phyloP scores from a whole-genome alignment of 2,888 invertebrate genomes.

The Brachypterus glaber region DNA sequence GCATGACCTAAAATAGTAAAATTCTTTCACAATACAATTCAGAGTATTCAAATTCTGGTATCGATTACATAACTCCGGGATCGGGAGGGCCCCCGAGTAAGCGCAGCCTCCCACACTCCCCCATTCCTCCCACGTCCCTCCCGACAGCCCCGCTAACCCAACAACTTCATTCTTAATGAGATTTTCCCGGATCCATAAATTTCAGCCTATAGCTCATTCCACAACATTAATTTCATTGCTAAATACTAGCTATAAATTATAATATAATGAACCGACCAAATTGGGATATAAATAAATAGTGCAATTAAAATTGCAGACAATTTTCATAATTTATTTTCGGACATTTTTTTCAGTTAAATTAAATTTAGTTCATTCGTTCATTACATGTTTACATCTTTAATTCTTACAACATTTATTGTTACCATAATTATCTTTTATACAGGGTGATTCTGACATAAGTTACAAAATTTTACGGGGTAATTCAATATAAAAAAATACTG shows the following conservation, averaged over 20 bases:
- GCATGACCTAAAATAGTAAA: conserved; percentile 23
- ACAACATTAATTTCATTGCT: conserved; percentile 44
- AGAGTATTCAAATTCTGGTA: conserved; percentile 34
- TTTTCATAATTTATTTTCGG: conserved; percentile 17
- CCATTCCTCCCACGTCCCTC: conserved; percentile 13
- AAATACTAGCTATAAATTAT: conserved; percentile 43
- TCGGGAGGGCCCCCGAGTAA: conserved; percentile 5
- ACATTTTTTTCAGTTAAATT: too few relatives aligned
- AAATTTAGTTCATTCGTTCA: too few relatives aligned
- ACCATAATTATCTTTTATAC: too few relatives aligned
- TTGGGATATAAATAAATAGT: conserved; percentile 39
- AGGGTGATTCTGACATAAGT: too few relatives aligned
- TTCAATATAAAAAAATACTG: too few relatives aligned
- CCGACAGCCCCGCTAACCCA: conserved; percentile 26
- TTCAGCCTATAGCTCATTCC: conserved; percentile 43
- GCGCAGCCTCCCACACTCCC: conserved; percentile 16
- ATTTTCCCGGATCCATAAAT: conserved; percentile 45
- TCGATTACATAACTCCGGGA: conserved; percentile 32
- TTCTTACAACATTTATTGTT: too few relatives aligned
- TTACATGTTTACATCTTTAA: too few relatives aligned
- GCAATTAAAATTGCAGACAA: conserved; percentile 33
- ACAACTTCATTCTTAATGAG: conserved; percentile 45
- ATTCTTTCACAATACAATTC: conserved; percentile 27
- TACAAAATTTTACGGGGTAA: too few relatives aligned
- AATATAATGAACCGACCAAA: conserved; percentile 41